Conservation (phyloP, 2,113 vertebrate genomes). For the Tricholaema leucomelas region DNA sequence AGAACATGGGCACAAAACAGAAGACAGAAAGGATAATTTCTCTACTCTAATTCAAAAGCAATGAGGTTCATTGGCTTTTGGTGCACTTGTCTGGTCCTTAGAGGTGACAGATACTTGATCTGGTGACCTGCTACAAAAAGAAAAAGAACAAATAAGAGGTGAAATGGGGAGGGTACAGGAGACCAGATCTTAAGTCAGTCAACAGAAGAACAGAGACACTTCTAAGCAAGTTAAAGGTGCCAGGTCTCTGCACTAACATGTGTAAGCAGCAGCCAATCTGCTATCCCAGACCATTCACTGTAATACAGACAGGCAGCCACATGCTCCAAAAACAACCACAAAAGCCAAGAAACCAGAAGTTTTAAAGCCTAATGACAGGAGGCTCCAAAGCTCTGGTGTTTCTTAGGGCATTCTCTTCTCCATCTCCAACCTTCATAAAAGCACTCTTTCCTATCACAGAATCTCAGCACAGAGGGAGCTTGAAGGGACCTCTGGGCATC, state of each 20-base stretch:
- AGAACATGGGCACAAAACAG: background rate
- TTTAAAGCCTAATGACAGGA: background rate
- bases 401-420: background rate
- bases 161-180: background rate
- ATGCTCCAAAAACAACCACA: background rate
- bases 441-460: background rate
- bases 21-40: background rate
- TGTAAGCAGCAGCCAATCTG: background rate
- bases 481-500: no score
- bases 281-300: accelerated
- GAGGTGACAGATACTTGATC: background rate
- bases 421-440: background rate
- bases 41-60: background rate
- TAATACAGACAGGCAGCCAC: accelerated
- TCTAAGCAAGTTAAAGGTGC: accelerated
- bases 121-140: background rate
- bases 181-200: background rate
- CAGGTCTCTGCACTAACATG: background rate
- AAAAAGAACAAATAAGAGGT: background rate
- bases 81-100: background rate
- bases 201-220: background rate
- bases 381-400: background rate
- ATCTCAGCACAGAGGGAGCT: no score
- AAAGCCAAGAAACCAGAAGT: background rate
- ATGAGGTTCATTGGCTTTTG: background rate